Evolutionary conservation across 2,113 vertebrate genomes (phyloP).

Genomic region (Tachycineta bicolor): DNA sequence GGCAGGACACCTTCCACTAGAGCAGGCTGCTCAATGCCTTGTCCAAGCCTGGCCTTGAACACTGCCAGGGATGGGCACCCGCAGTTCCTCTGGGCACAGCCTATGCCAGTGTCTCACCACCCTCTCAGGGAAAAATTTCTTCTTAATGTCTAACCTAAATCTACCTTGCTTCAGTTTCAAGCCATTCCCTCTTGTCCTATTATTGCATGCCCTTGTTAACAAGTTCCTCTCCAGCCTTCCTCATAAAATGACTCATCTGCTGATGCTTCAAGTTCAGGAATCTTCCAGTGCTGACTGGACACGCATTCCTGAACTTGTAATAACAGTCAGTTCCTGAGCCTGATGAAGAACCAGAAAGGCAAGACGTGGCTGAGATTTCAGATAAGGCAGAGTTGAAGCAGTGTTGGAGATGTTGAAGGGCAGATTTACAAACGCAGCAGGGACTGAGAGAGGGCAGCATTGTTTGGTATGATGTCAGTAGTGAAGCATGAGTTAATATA

Average conservation of each 20-base stretch:
- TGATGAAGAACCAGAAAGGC: not conserved
- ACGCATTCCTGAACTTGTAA: not conserved
- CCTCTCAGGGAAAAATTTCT: not conserved
- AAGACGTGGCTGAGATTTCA: not conserved
- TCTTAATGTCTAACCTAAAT: not conserved
- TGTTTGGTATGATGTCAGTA: not conserved
- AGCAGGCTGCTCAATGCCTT: not conserved
- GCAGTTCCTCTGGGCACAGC: not conserved
- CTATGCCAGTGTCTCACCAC: not conserved
- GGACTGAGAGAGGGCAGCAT: not conserved
- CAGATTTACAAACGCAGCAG: not conserved
- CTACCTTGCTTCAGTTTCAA: not conserved
- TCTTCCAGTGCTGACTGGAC: not conserved
- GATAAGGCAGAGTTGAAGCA: not conserved
- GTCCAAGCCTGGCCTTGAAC: not conserved
- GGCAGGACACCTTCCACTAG: not conserved
- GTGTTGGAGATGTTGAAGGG: not conserved
- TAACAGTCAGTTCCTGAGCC: not conserved
- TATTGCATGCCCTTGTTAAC: not conserved
- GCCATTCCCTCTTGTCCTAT: not conserved
- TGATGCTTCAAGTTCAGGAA: not conserved
- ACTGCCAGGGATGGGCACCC: not conserved
- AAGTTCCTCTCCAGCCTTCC: not conserved
- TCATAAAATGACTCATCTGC: not conserved
- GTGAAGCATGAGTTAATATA: not conserved